Evolutionary conservation across 2,888 invertebrate genomes (phyloP), one percentile per base, ranked within the genome.

Genomic region (Tridacna crocea): DNA sequence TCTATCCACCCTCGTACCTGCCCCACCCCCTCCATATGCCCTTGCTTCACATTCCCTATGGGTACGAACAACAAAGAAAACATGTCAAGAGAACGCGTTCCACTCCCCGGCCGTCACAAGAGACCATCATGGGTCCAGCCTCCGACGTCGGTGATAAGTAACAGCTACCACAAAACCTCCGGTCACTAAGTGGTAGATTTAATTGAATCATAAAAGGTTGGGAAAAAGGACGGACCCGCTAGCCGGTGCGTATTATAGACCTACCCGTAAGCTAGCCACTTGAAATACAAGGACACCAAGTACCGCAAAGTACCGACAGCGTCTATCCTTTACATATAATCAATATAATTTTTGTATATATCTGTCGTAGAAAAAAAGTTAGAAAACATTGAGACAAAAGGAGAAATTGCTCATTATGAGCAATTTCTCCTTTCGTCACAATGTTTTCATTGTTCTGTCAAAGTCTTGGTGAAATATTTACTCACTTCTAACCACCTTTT

Each of bases 371-470:
- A 36, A 4, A 4, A 36, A 8, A 36, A 8, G 10, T 17, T 13
- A 61, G 61, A 61, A 66, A 26, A 26, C 24, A 27, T 26, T 36
- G 46, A 2, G 36, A 24, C 26, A 66, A 36, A 66, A 27, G 36
- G 36, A 66, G 36, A 66, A 66, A 66, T 66, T 66, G 66, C 66
- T 66, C 17, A 27, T 66, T 4, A 36, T n/a, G 13, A 26, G 36
- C 36, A 66, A 66, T 66, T 27, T 66, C 26, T 66, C 36, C 66
- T 66, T 66, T 27, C 11, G 19, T 61, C 22, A n/a, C n/a, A 61
- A 61, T 61, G 61, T 61, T 61, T 61, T 55, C n/a, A 55, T 2
- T 36, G 36, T 4, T 36, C 36, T 36, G 36, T 36, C 36, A 36
- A 36, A 36, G 36, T 36, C 36, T 8, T 4, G 36, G 8, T 36